Conservation (phyloP, 2,113 vertebrate species). For the Butorides virescens region DNA sequence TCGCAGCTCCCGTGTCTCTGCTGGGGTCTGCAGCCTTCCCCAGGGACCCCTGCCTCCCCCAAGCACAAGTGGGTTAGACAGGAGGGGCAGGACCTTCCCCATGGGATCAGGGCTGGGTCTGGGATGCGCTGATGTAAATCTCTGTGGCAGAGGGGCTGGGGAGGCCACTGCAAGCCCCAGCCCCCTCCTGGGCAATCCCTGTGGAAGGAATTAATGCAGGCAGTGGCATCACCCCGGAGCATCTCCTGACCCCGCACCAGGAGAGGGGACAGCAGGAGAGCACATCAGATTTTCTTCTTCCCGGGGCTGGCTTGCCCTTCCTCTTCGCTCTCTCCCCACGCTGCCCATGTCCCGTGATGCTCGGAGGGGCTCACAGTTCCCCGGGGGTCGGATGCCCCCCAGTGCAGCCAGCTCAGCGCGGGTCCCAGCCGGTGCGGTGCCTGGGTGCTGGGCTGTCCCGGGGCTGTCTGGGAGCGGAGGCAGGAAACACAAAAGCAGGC, state of each 20-base stretch:
- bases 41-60: not conserved
- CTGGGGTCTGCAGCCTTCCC: not conserved
- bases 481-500: constrained; percentile 58
- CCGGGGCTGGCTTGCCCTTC: not conserved
- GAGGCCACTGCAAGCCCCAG: not conserved
- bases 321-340: not conserved
- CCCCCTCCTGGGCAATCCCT: not conserved
- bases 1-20: not conserved
- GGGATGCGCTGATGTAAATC: not conserved
- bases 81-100: not conserved
- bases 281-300: not conserved
- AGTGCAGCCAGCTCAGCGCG: accelerated
- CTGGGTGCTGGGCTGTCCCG: not conserved
- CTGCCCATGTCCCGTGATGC: not conserved
- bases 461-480: not conserved
- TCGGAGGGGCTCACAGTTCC: not conserved
- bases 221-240: not conserved
- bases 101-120: not conserved
- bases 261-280: not conserved
- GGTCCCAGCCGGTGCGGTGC: accelerated
- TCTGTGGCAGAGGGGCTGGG: no score
- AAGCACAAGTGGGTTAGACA: accelerated
- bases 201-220: not conserved
- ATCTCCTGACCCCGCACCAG: not conserved
- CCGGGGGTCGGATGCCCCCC: not conserved